phyloP scores from a whole-genome alignment of 2,113 vertebrate genomes.

The Melospiza georgiana region DNA sequence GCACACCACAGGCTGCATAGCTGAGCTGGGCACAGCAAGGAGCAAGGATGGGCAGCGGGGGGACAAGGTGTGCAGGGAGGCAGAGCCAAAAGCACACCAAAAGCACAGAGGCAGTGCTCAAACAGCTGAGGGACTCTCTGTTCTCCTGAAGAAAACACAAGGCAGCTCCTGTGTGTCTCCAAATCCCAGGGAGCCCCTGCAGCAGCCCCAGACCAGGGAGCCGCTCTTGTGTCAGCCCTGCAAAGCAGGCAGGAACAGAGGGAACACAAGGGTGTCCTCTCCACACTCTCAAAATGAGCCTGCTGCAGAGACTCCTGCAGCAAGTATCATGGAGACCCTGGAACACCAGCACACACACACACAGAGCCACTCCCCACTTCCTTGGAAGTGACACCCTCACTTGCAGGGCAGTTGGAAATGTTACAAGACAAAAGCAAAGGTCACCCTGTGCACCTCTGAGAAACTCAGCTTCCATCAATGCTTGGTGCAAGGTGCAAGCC shows the following conservation, averaged over 20 bases:
- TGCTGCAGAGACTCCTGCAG: background rate
- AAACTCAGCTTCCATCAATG: background rate
- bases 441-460: background rate
- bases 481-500: background rate
- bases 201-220: constrained; percentile 31
- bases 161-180: background rate
- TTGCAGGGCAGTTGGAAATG: background rate
- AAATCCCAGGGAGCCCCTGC: constrained; percentile 52
- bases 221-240: background rate
- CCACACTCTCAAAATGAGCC: background rate
- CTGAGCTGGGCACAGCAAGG: background rate
- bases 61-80: background rate
- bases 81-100: background rate
- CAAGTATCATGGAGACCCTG: background rate
- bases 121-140: background rate
- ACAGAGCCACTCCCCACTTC: background rate
- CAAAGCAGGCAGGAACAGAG: background rate
- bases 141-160: background rate
- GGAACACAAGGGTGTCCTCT: background rate
- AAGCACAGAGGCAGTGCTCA: background rate
- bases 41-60: background rate
- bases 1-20: background rate
- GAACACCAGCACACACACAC: background rate
- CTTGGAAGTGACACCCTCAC: background rate
- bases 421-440: background rate